Base-by-base conservation (phyloP, 2,113 vertebrate genomes). In the Spea bombifrons region DNA sequence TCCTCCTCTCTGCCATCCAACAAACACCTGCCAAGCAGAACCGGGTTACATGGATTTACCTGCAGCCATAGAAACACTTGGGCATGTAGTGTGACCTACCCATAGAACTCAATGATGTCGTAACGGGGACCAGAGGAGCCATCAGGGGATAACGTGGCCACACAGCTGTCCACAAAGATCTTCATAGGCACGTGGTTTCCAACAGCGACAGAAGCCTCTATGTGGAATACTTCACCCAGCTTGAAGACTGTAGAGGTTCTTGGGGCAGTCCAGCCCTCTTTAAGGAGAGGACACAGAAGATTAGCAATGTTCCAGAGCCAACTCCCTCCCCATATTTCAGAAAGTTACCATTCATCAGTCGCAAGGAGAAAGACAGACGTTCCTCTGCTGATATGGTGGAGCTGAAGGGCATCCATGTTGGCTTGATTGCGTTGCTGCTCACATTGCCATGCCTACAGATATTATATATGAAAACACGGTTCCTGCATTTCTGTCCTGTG, bases 401-500 rank as follows among this genome's bases (percentile, higher is more conserved):
- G 71, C 59, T 87, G 76, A 91, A 93, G 49, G 92, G 92, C 46
- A 87, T 7, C 92, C 92, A 93, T 0, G 90, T 93, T 57, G 92
- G 92, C 4, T 68, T 76, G 83, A 93, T 84, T 13, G 89, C 86
- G 0, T 80, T 83, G 80, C 92, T 93, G 84, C 87, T 88, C n/a
- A 92, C 89, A 0, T 93, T 93, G 47, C 47, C 73, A 66, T 75
- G 73, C 3, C 73, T 75, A 53, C 7, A 17, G 1, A 16, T 8
- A 55, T 5, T 0, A 10, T 3, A 71, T 4, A 43, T 6, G 1
- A 1, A 2, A 48, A 7, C 5, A 50, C 46, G 1, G 10, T 13
- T 12, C 4, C 15, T 5, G 8, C n/a, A 61, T 1, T 15, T 5
- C 53, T 45, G 17, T 30, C 30, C 30, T 30, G 30, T 30, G 30